Percentiles rank a stretch among this genome's conserved stretches.
These are phyloP conservation scores for Helobdella robusta DNA, from an alignment of 2,888 invertebrate species.

Conservation along the genomic window DNA sequence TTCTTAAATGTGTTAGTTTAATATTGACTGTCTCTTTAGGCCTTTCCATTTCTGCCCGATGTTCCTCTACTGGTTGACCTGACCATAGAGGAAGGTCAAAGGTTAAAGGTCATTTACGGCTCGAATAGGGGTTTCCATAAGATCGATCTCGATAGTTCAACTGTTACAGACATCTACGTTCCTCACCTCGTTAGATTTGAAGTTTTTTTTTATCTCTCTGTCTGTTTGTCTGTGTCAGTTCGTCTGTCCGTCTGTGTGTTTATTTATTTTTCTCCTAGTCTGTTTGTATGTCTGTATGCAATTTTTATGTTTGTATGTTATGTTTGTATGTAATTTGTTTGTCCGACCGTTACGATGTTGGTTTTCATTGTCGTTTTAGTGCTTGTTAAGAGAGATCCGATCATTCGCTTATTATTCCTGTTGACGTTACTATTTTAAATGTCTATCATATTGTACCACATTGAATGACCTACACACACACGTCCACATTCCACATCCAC, in stretches of 20 bases:
- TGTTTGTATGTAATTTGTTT: no score
- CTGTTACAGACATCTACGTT: constrained; percentile 97
- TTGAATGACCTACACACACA: constrained; percentile 8
- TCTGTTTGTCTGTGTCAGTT: not conserved
- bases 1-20: not conserved
- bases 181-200: constrained; percentile 69
- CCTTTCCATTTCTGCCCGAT: constrained; percentile 59
- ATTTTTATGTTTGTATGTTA: no score
- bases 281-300: no score
- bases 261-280: no score
- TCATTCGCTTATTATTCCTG: no score
- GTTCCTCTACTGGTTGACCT: constrained; percentile 90
- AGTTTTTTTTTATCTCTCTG: no score
- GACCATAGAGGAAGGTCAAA: constrained; percentile 96
- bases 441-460: no score
- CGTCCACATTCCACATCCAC: no score
- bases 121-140: constrained; percentile 98
- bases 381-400: no score
- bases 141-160: constrained; percentile 95
- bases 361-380: no score
- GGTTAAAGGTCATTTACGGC: constrained; percentile 98
- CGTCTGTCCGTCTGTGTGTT: not conserved
- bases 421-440: no score
- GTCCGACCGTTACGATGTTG: no score
- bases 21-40: constrained; percentile 46